These are phyloP conservation scores for Eledona agricola DNA, from an alignment of 2,888 invertebrate species.

Conservation along the genomic window DNA sequence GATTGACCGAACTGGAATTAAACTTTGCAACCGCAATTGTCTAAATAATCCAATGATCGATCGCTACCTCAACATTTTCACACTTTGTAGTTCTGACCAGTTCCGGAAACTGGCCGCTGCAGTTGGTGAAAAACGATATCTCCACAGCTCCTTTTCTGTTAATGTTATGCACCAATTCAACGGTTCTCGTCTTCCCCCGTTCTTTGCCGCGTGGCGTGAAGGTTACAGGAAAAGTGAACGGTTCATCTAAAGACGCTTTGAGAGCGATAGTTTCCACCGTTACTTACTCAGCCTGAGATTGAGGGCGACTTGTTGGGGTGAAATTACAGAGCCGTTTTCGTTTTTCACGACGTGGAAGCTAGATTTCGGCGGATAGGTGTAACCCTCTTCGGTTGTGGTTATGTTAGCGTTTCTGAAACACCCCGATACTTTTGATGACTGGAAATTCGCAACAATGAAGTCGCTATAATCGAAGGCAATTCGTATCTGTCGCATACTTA, in stretches of 20 bases:
- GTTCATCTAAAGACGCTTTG: slow-evolving; percentile 4
- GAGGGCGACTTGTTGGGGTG: slow-evolving; percentile 10
- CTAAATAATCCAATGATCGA: no score
- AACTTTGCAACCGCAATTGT: slow-evolving; percentile 1
- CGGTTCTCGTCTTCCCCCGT: neutral
- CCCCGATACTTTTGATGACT: slow-evolving; percentile 12
- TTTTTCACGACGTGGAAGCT: slow-evolving; percentile 4
- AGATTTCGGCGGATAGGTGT: slow-evolving; percentile 4
- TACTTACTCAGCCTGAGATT: slow-evolving; percentile 12
- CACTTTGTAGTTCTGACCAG: slow-evolving; percentile 1
- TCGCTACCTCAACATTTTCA: slow-evolving; percentile 6
- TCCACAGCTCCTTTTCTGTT: slow-evolving; percentile 2
- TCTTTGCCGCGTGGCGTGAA: slow-evolving; percentile 1
- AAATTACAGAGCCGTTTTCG: neutral
- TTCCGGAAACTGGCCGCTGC: neutral
- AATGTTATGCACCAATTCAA: slow-evolving; percentile 4
- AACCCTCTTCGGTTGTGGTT: slow-evolving; percentile 1
- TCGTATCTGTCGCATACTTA: slow-evolving; percentile 12
- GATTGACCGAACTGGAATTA: slow-evolving; percentile 11
- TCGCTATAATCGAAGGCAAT: slow-evolving; percentile 4
- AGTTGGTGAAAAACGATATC: slow-evolving; percentile 8
- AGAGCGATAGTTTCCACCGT: neutral
- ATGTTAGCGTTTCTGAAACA: slow-evolving; percentile 13
- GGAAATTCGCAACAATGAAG: no score
- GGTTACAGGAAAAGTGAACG: slow-evolving; percentile 12